Conservation (phyloP, 2,797 vertebrate genomes). For the Tokudaia muenninki region DNA sequence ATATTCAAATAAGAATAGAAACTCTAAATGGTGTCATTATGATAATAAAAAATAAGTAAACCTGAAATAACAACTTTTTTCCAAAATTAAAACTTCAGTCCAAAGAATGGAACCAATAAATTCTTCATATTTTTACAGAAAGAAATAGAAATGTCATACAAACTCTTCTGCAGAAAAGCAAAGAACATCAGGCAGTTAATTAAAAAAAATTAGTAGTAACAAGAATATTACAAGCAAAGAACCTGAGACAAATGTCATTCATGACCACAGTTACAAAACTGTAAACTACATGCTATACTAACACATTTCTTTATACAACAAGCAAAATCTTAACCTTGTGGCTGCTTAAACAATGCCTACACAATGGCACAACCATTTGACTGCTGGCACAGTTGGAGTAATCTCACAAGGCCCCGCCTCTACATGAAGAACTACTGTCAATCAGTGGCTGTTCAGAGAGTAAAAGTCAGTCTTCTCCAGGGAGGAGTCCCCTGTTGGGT, state of each 20-base stretch:
- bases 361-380: not conserved
- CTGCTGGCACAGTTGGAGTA: not conserved
- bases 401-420: not conserved
- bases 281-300: not conserved
- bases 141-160: not conserved
- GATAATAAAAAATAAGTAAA: not conserved
- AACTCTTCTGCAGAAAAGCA: not conserved
- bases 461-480: not conserved
- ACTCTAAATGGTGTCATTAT: not conserved
- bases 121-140: not conserved
- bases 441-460: not conserved
- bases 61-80: not conserved
- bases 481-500: not conserved
- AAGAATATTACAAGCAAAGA: not conserved
- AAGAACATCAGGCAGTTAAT: not conserved
- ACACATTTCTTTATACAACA: not conserved
- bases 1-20: constrained; percentile 18
- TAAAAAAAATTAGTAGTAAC: not conserved
- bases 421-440: not conserved
- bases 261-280: not conserved
- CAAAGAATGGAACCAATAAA: not conserved
- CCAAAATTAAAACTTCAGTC: not conserved
- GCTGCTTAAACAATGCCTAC: not conserved
- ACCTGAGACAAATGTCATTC: not conserved
- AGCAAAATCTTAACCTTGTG: not conserved